A percentile compares a stretch with the other conserved stretches of the same genome.
phyloP scores from a whole-genome alignment of 2,797 vertebrate genomes.

The Uromys caudimaculatus region DNA sequence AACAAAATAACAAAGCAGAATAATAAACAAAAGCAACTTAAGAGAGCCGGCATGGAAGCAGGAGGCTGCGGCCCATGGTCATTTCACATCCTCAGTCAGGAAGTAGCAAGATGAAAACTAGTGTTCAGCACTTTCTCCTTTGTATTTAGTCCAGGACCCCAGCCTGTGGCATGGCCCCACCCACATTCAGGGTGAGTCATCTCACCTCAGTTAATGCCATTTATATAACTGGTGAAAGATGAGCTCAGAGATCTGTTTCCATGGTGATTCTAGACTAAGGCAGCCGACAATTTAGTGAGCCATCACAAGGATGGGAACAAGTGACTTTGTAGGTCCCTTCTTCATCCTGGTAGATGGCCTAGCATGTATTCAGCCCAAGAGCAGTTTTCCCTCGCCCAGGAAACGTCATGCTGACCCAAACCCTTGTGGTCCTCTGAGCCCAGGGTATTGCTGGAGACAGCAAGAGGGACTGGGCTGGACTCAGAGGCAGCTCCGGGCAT shows the following conservation, averaged over 20 bases:
- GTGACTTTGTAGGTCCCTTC: no score
- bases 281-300: no score
- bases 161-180: not conserved
- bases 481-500: not conserved
- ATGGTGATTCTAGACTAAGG: not conserved
- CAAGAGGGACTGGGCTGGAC: not conserved
- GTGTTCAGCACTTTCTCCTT: not conserved
- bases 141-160: not conserved
- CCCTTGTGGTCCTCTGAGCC: not conserved
- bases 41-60: not conserved
- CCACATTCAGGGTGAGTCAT: no score
- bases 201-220: not conserved
- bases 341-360: not conserved
- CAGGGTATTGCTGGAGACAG: not conserved
- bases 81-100: not conserved
- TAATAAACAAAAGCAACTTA: not conserved
- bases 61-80: not conserved
- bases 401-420: not conserved
- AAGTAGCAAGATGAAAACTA: not conserved
- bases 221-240: no score
- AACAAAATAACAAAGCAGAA: not conserved
- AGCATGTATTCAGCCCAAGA: not conserved
- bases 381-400: not conserved
- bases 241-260: not conserved
- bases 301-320: not conserved